Base-by-base conservation (phyloP, 2,888 invertebrate species). In the Erebia aethiops region DNA sequence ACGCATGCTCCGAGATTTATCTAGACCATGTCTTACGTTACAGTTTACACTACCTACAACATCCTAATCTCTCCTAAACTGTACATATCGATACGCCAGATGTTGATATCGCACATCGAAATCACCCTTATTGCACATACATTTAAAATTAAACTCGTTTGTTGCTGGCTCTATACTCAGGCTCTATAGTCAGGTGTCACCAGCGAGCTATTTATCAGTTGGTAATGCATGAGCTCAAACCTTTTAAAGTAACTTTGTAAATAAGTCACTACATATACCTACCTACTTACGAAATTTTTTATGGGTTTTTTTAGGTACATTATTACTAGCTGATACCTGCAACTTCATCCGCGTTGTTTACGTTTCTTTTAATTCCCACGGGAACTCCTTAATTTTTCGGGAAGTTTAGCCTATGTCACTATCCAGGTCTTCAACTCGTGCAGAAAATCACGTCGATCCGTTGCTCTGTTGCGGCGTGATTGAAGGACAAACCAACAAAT, bases 1-100 rank as follows among this genome's bases (percentile, higher is more conserved):
- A 57, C 56, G 7, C 56, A 57, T 56, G 18, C 11, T 56, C 56
- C 52, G 16, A 51, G 14, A 51, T 54, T 54, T 54, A 57, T 57
- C 56, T 18, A 13, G 21, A 13, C 56, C 56, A 18, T 21, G 52
- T 52, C 54, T 54, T 54, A 26, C 56, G 56, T 35, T 7, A 35
- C 35, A n/a, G n/a, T n/a, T n/a, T n/a, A n/a, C n/a, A n/a, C n/a
- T n/a, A 35, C 35, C 7, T 35, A 35, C 35, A 35, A 57, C 26
- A 57, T 57, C 56, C 26, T 26, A 26, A 57, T 26, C 26, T 57
- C 13, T 14, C 26, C 13, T 26, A 52, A n/a, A 51, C 51, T 51
- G 51, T 13, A 56, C 13, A 21, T 21, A 21, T 16, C 10, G 54
- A 54, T 54, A 54, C 18, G 13, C 21, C 21, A 56, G 21, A 56